These are phyloP conservation scores for Apogon hyalosoma DNA, from an alignment of 2,797 vertebrate genomes.

Conservation along the genomic window DNA sequence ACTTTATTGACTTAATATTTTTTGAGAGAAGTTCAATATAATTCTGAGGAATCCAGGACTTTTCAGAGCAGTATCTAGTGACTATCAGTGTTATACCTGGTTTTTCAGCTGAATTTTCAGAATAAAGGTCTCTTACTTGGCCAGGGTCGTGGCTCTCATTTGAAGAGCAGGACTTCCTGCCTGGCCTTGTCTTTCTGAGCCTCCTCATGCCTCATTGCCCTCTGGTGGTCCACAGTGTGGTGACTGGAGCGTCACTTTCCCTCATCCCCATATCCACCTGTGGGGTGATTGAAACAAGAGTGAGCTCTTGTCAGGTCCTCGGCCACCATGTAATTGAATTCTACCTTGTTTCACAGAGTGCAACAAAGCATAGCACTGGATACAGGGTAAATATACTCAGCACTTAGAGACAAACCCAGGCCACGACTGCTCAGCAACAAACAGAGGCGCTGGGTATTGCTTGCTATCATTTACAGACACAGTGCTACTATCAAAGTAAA, in stretches of 20 bases:
- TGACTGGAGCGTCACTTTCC: slow-evolving; percentile 50
- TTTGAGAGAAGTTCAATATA: too few species aligned
- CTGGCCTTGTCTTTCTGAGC: slow-evolving; percentile 34
- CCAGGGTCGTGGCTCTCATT: neutral
- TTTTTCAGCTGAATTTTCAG: neutral
- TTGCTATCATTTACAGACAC: slow-evolving; percentile 42
- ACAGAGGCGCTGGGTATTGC: slow-evolving; percentile 27
- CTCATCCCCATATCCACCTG: slow-evolving; percentile 69
- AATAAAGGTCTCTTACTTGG: slow-evolving; percentile 24
- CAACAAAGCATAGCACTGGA: slow-evolving; percentile 75
- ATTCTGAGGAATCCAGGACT: too few species aligned
- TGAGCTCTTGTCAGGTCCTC: slow-evolving; percentile 73
- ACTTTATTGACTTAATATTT: too few species aligned
- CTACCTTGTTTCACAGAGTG: slow-evolving; percentile 77
- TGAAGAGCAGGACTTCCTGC: slow-evolving; percentile 23
- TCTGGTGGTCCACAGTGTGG: slow-evolving; percentile 45
- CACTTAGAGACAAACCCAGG: slow-evolving; percentile 59
- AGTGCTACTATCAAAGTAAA: slow-evolving; percentile 24
- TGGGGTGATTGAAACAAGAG: slow-evolving; percentile 81
- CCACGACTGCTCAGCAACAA: slow-evolving; percentile 53
- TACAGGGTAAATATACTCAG: slow-evolving; percentile 74
- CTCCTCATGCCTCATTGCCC: slow-evolving; percentile 69
- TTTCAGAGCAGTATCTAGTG: too few species aligned
- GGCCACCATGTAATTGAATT: slow-evolving; percentile 83
- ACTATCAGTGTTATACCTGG: too few species aligned